phyloP scores from a whole-genome alignment of 2,888 invertebrate species.

The Dynastes maya region DNA sequence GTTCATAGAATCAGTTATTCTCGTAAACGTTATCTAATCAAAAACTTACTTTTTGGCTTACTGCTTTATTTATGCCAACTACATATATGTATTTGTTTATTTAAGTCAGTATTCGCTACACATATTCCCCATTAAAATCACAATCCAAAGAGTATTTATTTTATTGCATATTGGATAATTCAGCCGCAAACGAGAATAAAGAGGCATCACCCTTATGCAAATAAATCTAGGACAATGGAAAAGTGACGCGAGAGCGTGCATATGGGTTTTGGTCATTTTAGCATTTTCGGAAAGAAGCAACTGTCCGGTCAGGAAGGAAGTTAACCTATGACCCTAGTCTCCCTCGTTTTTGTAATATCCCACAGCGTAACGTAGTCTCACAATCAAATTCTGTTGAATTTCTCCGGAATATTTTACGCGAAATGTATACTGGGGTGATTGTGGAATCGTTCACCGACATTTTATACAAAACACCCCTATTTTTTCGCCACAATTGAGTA shows the following conservation, averaged over 20 bases:
- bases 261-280: slow-evolving; percentile 65
- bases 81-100: background rate
- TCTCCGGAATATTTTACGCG: background rate
- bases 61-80: no score
- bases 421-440: slow-evolving; percentile 44
- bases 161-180: slow-evolving; percentile 33
- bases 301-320: slow-evolving; percentile 65
- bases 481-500: slow-evolving; percentile 67
- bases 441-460: slow-evolving; percentile 58
- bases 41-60: no score
- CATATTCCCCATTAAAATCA: slow-evolving; percentile 5
- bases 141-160: slow-evolving; percentile 40
- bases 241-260: slow-evolving; percentile 30
- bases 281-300: slow-evolving; percentile 64
- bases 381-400: slow-evolving; percentile 23
- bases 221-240: slow-evolving; percentile 54
- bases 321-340: slow-evolving; percentile 64
- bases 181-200: slow-evolving; percentile 50
- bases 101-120: background rate
- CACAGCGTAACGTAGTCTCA: slow-evolving; percentile 51
- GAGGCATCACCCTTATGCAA: slow-evolving; percentile 54
- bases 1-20: no score
- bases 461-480: slow-evolving; percentile 65
- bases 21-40: no score
- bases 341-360: slow-evolving; percentile 58